A percentile compares a stretch with the other conserved stretches of the same genome.
Evolutionary conservation across 2,797 vertebrate species (phyloP).

Genomic region (Dicrostonyx torquatus): DNA sequence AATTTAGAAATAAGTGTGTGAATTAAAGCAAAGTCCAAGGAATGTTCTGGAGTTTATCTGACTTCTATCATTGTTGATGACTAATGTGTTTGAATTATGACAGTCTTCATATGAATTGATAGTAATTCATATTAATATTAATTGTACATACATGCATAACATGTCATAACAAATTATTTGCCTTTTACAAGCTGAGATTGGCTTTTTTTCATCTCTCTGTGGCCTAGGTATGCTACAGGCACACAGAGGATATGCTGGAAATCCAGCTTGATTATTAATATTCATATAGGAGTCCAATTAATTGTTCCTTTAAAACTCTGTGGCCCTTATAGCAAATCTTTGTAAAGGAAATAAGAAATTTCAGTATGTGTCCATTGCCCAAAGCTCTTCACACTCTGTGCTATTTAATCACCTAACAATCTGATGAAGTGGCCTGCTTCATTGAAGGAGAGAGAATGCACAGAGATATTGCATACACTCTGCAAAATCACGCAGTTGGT

Average conservation of each 20-base stretch:
- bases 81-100: neutral
- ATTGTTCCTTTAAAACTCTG: neutral
- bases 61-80: neutral
- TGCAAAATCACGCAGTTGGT: neutral
- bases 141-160: neutral
- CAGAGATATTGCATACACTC: neutral
- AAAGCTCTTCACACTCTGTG: neutral
- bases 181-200: neutral
- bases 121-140: neutral
- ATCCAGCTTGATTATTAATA: neutral
- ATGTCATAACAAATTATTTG: neutral
- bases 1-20: neutral
- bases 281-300: neutral
- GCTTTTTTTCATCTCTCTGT: neutral
- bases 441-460: neutral
- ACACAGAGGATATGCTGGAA: neutral
- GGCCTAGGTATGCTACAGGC: neutral
- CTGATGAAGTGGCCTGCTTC: neutral
- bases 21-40: neutral
- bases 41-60: neutral
- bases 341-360: neutral
- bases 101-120: neutral
- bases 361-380: neutral
- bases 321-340: neutral
- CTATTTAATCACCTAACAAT: neutral